phyloP scores from a whole-genome alignment of 1,140 invertebrate genomes.

The Latrodectus geometricus region DNA sequence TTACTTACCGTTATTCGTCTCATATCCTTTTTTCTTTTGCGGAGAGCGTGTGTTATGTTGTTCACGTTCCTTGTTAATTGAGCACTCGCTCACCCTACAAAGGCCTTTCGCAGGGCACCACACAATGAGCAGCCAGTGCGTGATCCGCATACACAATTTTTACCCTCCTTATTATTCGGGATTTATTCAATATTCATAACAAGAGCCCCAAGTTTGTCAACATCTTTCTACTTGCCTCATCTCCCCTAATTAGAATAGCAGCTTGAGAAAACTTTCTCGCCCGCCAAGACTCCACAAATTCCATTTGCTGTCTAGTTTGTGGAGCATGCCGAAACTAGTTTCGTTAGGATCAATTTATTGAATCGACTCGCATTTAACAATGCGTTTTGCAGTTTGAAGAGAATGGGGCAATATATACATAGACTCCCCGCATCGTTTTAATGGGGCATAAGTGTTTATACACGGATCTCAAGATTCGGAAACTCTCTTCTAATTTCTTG shows the following conservation, averaged over 20 bases:
- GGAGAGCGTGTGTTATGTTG: background rate
- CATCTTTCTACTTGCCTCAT: constrained; percentile 22
- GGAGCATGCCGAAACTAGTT: constrained; percentile 18
- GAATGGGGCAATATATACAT: no score
- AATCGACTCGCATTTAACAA: constrained; percentile 26
- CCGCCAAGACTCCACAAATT: constrained; percentile 23
- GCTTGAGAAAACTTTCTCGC: constrained; percentile 28
- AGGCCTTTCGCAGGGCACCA: constrained; percentile 13
- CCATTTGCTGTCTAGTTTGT: constrained; percentile 26
- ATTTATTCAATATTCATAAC: constrained; percentile 50
- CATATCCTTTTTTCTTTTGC: background rate
- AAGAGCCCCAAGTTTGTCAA: constrained; percentile 37
- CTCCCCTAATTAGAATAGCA: constrained; percentile 46
- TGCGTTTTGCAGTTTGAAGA: background rate
- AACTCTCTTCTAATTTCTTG: background rate
- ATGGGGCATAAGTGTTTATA: background rate
- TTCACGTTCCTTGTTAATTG: constrained; percentile 15
- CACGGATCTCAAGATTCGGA: background rate
- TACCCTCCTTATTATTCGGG: background rate
- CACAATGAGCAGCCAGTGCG: constrained; percentile 8
- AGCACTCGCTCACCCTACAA: background rate
- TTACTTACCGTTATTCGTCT: constrained; percentile 5
- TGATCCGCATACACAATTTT: constrained; percentile 39
- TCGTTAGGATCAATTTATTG: constrained; percentile 31
- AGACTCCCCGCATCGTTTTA: background rate